phyloP scores from a whole-genome alignment of 2,113 vertebrate genomes.

The Herpetotheres cachinnans region DNA sequence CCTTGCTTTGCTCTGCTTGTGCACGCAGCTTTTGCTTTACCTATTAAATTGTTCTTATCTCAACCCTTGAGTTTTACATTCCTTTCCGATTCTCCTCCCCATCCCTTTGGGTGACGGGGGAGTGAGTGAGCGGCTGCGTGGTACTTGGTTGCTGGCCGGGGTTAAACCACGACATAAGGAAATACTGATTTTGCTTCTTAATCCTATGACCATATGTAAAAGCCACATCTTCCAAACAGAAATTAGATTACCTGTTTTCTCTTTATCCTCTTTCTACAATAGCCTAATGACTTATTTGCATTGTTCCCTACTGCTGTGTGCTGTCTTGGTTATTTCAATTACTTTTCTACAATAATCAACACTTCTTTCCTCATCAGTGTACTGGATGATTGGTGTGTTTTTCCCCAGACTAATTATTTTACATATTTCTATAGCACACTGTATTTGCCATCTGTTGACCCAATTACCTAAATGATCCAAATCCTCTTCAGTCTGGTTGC shows the following conservation, averaged over 20 bases:
- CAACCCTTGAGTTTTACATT: no score
- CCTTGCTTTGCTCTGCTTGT: no score
- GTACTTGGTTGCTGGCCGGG: no score
- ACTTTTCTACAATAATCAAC: background rate
- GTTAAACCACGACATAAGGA: no score
- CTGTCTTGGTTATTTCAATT: background rate
- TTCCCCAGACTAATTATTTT: conserved; percentile 39
- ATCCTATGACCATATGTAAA: background rate
- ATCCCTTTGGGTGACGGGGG: no score
- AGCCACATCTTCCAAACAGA: background rate
- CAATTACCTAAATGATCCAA: conserved; percentile 17
- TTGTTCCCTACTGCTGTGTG: background rate
- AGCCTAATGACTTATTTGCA: conserved; percentile 28
- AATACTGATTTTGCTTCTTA: background rate
- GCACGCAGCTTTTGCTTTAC: no score
- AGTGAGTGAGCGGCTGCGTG: no score
- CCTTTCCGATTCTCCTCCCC: no score
- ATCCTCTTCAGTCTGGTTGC: background rate
- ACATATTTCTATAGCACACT: conserved; percentile 8
- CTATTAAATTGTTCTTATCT: no score
- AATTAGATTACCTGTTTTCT: background rate
- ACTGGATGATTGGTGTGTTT: background rate
- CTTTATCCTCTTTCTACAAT: background rate
- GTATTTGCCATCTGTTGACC: conserved; percentile 33
- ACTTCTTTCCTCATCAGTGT: background rate